A percentile compares a stretch with the other conserved stretches of the same genome.
Evolutionary conservation across 1,140 invertebrate species (phyloP).

Genomic region (Saxidomus purpurata): DNA sequence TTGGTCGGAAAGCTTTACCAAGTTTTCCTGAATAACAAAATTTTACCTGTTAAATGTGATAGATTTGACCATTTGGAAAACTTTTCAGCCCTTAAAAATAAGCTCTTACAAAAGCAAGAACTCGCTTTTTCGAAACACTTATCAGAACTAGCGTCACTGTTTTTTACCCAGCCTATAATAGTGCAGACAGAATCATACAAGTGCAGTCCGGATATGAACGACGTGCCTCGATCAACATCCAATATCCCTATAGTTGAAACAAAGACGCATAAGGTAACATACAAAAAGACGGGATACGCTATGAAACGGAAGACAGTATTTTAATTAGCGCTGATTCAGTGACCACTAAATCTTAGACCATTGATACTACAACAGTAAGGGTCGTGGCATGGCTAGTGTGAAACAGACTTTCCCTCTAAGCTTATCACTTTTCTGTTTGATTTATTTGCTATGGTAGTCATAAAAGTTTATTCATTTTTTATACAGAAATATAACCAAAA

Average conservation of each 20-base stretch:
- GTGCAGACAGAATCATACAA: slow-evolving; percentile 91
- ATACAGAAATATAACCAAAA: neutral
- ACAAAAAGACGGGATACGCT: slow-evolving; percentile 75
- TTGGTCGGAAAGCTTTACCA: no score
- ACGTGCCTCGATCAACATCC: slow-evolving; percentile 87
- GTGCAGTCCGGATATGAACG: slow-evolving; percentile 87
- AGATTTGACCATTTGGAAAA: no score
- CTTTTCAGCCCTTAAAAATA: no score
- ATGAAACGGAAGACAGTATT: slow-evolving; percentile 73
- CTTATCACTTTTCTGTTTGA: neutral
- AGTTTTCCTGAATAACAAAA: no score
- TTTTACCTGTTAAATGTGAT: no score
- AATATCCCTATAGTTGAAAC: slow-evolving; percentile 91
- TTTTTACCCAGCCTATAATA: slow-evolving; percentile 87
- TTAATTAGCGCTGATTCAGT: slow-evolving; percentile 79
- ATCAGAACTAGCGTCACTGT: neutral
- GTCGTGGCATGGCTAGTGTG: neutral
- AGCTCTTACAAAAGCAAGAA: no score
- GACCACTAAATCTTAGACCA: slow-evolving; percentile 77
- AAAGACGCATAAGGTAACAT: slow-evolving; percentile 90
- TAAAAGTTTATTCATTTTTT: neutral
- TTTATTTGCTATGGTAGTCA: neutral
- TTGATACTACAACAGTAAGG: slow-evolving; percentile 83
- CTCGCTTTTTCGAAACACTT: neutral
- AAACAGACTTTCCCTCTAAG: neutral